Conservation (phyloP, 2,888 invertebrate genomes). For the Halocaridina rubra region DNA sequence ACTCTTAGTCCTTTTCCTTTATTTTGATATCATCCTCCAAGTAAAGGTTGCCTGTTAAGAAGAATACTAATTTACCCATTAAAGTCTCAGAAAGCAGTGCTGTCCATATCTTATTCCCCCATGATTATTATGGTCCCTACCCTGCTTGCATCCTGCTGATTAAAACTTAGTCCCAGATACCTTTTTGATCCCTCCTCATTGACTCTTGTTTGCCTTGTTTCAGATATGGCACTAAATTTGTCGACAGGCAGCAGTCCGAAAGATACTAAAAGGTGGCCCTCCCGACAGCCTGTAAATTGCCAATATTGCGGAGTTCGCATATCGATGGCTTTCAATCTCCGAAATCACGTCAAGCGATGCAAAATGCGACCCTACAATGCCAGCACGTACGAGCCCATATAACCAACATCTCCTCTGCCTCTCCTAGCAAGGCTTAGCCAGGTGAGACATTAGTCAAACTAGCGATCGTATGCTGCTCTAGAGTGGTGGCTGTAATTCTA, state of each 20-base stretch:
- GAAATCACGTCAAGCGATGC: slow-evolving; percentile 63
- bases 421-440: slow-evolving; percentile 56
- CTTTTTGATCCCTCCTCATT: slow-evolving; percentile 46
- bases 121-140: neutral
- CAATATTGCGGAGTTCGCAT: slow-evolving; percentile 63
- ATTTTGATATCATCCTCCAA: too few species aligned
- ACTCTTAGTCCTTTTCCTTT: too few species aligned
- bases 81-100: neutral
- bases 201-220: slow-evolving; percentile 60
- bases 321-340: slow-evolving; percentile 64
- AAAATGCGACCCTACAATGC: slow-evolving; percentile 61
- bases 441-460: slow-evolving; percentile 38
- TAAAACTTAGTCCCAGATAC: slow-evolving; percentile 39
- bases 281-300: slow-evolving; percentile 63
- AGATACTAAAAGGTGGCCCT: slow-evolving; percentile 64
- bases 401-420: slow-evolving; percentile 49
- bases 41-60: too few species aligned
- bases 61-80: too few species aligned
- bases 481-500: neutral
- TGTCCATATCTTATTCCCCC: slow-evolving; percentile 26
- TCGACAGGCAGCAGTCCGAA: slow-evolving; percentile 61
- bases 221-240: slow-evolving; percentile 63
- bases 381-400: slow-evolving; percentile 62
- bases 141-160: slow-evolving; percentile 39
- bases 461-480: neutral